phyloP scores from a whole-genome alignment of 2,797 vertebrate genomes.

The Pristis pectinata region DNA sequence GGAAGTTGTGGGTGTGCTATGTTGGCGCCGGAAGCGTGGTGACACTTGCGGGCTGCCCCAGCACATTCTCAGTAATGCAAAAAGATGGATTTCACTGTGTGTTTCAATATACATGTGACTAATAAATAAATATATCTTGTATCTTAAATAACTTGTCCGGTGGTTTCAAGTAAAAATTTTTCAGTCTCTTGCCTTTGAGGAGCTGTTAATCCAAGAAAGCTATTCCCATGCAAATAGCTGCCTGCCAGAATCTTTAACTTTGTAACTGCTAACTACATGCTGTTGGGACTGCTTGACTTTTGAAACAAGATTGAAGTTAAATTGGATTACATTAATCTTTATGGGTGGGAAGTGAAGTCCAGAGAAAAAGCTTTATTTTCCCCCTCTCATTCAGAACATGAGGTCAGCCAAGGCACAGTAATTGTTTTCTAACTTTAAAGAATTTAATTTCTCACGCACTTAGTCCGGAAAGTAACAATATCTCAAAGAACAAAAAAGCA shows the following conservation, averaged over 20 bases:
- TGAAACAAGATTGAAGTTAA: not conserved
- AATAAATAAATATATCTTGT: too few relatives aligned
- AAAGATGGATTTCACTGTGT: too few relatives aligned
- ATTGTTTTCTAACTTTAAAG: not conserved
- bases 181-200: not conserved
- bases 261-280: not conserved
- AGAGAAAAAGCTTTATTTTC: not conserved
- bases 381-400: not conserved
- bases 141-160: not conserved
- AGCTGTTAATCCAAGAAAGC: not conserved
- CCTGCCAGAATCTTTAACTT: not conserved
- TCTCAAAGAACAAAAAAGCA: too few relatives aligned
- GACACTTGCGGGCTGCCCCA: too few relatives aligned
- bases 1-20: too few relatives aligned
- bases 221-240: not conserved
- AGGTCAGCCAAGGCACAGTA: not conserved
- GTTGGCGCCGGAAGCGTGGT: too few relatives aligned
- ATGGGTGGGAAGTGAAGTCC: not conserved
- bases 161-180: not conserved
- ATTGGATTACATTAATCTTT: not conserved
- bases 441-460: not conserved
- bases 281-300: not conserved
- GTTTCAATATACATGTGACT: too few relatives aligned
- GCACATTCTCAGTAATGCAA: too few relatives aligned
- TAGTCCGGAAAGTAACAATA: not conserved